Percentiles rank a stretch among this genome's conserved stretches.
Conservation (phyloP, 2,888 invertebrate genomes). For the Holacanthella duospinosa region DNA sequence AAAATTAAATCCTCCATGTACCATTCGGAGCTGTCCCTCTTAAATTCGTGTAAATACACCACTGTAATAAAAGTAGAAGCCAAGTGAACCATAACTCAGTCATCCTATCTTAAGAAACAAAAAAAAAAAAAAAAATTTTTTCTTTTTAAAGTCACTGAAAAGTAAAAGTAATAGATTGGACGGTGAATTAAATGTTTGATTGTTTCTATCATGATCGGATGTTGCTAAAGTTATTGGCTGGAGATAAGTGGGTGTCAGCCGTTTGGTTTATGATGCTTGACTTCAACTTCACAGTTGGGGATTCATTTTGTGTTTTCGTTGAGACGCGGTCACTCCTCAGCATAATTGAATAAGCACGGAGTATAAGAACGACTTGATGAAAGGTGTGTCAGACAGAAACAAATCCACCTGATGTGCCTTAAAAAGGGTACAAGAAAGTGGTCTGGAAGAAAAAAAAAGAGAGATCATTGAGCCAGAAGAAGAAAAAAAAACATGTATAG, state of each 20-base stretch:
- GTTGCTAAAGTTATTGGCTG: background rate
- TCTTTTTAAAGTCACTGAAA: too few species aligned
- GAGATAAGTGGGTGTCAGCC: constrained; percentile 2
- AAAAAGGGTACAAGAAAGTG: background rate
- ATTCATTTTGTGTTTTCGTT: too few species aligned
- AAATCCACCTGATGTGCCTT: background rate
- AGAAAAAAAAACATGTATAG: background rate
- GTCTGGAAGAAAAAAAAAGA: background rate
- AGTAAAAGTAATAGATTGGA: background rate
- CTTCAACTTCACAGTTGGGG: background rate
- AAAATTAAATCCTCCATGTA: background rate
- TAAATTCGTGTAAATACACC: background rate
- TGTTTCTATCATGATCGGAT: background rate
- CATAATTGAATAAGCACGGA: background rate
- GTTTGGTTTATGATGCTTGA: background rate
- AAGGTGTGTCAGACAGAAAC: background rate
- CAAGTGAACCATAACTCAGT: background rate
- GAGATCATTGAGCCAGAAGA: background rate
- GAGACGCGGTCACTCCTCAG: too few species aligned
- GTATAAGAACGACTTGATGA: constrained; percentile 1
- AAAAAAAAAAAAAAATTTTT: background rate
- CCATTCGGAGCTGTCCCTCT: background rate
- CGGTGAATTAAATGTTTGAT: background rate
- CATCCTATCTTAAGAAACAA: background rate
- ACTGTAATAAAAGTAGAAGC: background rate